These are phyloP conservation scores for Cyclura pinguis DNA, from an alignment of 2,797 vertebrate species.

Conservation along the genomic window DNA sequence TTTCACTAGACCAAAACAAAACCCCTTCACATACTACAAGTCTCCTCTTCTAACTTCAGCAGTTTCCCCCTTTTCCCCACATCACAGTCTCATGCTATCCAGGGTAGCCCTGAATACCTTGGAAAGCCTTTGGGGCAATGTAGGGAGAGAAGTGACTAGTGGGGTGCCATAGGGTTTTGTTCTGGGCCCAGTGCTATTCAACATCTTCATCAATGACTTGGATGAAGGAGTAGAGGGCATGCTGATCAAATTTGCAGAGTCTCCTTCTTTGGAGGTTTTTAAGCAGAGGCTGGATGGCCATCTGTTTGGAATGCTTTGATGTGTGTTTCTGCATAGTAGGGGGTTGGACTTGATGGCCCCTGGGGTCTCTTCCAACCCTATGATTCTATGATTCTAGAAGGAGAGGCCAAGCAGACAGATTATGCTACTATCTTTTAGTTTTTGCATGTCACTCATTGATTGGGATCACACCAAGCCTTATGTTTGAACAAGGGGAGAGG, in stretches of 20 bases:
- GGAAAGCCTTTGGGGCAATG: background rate
- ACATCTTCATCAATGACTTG: no score
- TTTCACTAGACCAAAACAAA: background rate
- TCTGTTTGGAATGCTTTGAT: no score
- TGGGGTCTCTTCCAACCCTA: no score
- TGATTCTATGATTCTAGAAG: no score
- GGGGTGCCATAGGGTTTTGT: no score
- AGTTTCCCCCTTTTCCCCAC: background rate
- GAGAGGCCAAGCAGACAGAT: background rate
- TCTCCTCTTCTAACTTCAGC: background rate
- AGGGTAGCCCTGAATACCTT: background rate
- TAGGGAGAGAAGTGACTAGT: background rate
- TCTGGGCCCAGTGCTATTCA: no score
- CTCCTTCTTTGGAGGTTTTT: no score
- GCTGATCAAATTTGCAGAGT: no score
- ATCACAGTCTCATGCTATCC: background rate
- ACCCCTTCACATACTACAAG: background rate
- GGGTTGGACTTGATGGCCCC: no score
- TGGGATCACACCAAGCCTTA: background rate
- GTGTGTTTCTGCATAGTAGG: no score
- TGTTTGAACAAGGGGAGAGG: background rate
- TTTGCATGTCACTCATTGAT: background rate
- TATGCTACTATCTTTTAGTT: background rate
- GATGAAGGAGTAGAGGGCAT: no score
- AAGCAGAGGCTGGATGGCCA: no score